Evolutionary conservation across 2,888 invertebrate species (phyloP), one percentile per base, ranked within the genome.

Genomic region (Bellardia bayeri): DNA sequence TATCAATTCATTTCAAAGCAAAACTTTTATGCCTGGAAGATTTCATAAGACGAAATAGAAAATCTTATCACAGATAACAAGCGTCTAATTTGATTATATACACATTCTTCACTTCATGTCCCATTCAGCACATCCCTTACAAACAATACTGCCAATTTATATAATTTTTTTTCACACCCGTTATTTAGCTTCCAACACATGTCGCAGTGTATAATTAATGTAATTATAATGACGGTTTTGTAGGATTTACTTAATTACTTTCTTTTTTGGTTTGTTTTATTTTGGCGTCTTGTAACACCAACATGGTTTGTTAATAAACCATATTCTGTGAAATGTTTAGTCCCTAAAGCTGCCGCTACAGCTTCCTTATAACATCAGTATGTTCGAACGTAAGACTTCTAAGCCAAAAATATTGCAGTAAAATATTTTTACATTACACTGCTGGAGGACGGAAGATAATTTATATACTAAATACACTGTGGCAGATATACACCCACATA

Each of bases 201-300:
- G 71, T 72, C 72, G 66, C 8, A n/a, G n/a, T 13, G 30, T 69
- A 63, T 71, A 76, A 56, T 71, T 72, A 76, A 63, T 71, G 58
- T 51, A 82, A 85, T 82, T 72, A 81, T 71, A 85, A 76, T 81
- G 76, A 61, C 2, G 76, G 49, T 75, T 79, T 69, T 58, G 51
- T 16, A 14, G 51, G 30, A 16, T 66, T 66, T 23, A n/a, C 45
- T 58, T 23, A 23, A 23, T 23, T 72, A 54, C 16, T 23, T 54
- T 71, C 9, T 37, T 71, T 54, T 11, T 63, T 54, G 37, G 13
- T 23, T 16, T 23, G 33, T 66, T 8, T 54, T 45, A 51, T 16
- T 71, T 45, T 51, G 49, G 54, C n/a, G 45, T 83, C 71, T 71
- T 71, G 45, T 74, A 40, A 72, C 72, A 61, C 30, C 33, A 79